Conservation (phyloP, 64 coral and sea anemone genomes). For the Acropora tenuis region DNA sequence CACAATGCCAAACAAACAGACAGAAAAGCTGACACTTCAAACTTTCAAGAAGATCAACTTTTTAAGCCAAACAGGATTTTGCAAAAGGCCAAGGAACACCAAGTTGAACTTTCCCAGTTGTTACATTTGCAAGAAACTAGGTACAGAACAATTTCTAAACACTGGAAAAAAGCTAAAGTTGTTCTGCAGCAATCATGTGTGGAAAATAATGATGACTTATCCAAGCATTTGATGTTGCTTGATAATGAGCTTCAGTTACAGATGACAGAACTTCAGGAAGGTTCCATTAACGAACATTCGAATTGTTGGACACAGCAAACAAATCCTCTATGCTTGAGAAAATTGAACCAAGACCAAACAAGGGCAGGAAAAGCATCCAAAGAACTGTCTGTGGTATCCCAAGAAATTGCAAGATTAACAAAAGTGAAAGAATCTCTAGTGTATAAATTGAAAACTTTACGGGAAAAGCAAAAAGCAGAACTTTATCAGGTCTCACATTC, state of each 20-base stretch:
- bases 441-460: constrained; percentile 51
- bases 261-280: constrained; percentile 26
- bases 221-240: constrained; percentile 23
- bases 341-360: background rate
- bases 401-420: constrained; percentile 45
- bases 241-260: constrained; percentile 45
- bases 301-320: background rate
- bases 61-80: constrained; percentile 57
- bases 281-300: background rate
- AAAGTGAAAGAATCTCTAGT: constrained; percentile 15
- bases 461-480: constrained; percentile 41
- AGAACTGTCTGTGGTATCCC: constrained; percentile 4
- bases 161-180: constrained; percentile 68
- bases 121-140: constrained; percentile 66
- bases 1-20: constrained; percentile 10
- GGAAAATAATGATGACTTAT: background rate
- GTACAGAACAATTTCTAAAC: constrained; percentile 69
- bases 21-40: background rate
- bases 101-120: constrained; percentile 72
- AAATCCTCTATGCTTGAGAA: background rate
- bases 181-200: constrained; percentile 28
- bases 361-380: constrained; percentile 16
- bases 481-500: constrained; percentile 56
- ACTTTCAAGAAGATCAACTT: background rate
- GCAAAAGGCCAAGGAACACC: constrained; percentile 73